Evolutionary conservation across 2,113 vertebrate genomes (phyloP).

Genomic region (Coturnix japonica): DNA sequence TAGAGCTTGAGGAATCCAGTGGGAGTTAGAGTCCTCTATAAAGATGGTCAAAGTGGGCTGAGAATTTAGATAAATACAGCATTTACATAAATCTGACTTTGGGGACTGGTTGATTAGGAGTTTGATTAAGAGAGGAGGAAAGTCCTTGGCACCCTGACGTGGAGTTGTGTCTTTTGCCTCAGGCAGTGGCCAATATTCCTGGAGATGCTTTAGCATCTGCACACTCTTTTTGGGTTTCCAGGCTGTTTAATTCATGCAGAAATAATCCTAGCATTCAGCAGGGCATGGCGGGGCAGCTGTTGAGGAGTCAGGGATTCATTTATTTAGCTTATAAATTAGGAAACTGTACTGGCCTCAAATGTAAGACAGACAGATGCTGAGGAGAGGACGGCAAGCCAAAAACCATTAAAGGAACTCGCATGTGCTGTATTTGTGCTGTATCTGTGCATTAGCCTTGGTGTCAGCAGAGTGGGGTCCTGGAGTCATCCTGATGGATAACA

Average conservation of each 20-base stretch:
- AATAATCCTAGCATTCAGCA: conserved; percentile 32
- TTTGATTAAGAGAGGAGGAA: background rate
- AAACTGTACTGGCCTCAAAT: conserved; percentile 5
- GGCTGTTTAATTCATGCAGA: conserved; percentile 35
- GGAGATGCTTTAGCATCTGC: background rate
- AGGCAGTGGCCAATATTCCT: background rate
- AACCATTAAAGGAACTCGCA: conserved; percentile 19
- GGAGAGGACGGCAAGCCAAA: conserved; percentile 28
- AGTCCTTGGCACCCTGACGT: background rate
- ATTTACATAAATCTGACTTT: background rate
- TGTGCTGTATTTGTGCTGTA: background rate
- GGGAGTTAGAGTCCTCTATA: background rate
- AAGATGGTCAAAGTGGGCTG: background rate
- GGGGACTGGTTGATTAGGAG: background rate
- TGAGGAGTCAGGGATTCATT: conserved; percentile 27
- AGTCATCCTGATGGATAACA: background rate
- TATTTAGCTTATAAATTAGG: conserved; percentile 51
- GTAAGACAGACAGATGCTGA: conserved; percentile 45
- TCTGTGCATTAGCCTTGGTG: background rate
- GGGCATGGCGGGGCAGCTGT: background rate
- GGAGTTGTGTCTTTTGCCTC: background rate
- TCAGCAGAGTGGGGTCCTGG: background rate
- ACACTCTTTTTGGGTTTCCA: background rate
- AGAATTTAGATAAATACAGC: background rate
- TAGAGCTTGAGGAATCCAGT: accelerated